A percentile compares a stretch with the other conserved stretches of the same genome.
These are phyloP conservation scores for Myotis daubentonii DNA, from an alignment of 2,797 vertebrate species.

Conservation along the genomic window DNA sequence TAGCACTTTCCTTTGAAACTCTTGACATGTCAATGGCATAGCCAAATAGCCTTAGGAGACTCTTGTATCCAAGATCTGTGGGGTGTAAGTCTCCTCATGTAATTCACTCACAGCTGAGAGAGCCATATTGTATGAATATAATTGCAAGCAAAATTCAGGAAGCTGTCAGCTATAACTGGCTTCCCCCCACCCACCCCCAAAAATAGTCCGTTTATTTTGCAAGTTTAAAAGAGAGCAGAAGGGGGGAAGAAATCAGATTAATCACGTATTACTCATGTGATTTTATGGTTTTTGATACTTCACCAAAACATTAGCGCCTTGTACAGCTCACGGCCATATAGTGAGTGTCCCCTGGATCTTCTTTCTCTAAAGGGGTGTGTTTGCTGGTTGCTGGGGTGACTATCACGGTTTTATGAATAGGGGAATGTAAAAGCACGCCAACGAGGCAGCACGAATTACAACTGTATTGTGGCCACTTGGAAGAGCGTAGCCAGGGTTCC, in stretches of 20 bases:
- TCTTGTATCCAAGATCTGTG: not conserved
- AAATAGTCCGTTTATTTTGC: slow-evolving; percentile 41
- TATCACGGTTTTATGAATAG: slow-evolving; percentile 76
- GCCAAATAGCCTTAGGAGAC: not conserved
- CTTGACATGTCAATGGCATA: not conserved
- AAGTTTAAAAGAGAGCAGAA: slow-evolving; percentile 29
- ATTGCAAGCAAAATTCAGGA: not conserved
- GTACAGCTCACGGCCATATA: not conserved
- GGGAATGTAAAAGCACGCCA: slow-evolving; percentile 67
- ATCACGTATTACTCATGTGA: not conserved
- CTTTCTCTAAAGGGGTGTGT: slow-evolving; percentile 70
- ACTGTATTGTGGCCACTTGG: slow-evolving; percentile 57
- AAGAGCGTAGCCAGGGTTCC: not conserved
- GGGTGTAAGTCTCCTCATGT: not conserved
- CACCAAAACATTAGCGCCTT: slow-evolving; percentile 55
- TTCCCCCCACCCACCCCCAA: not conserved
- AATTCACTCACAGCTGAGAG: not conserved
- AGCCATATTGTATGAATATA: not conserved
- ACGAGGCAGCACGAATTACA: slow-evolving; percentile 60
- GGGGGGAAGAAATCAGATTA: not conserved
- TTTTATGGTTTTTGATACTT: slow-evolving; percentile 56
- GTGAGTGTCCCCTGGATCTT: slow-evolving; percentile 39
- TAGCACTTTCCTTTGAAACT: slow-evolving; percentile 18
- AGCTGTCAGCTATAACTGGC: not conserved
- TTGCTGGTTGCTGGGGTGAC: slow-evolving; percentile 70